These are phyloP conservation scores for Diuraphis noxia DNA, from an alignment of 1,140 invertebrate genomes.

Conservation along the genomic window DNA sequence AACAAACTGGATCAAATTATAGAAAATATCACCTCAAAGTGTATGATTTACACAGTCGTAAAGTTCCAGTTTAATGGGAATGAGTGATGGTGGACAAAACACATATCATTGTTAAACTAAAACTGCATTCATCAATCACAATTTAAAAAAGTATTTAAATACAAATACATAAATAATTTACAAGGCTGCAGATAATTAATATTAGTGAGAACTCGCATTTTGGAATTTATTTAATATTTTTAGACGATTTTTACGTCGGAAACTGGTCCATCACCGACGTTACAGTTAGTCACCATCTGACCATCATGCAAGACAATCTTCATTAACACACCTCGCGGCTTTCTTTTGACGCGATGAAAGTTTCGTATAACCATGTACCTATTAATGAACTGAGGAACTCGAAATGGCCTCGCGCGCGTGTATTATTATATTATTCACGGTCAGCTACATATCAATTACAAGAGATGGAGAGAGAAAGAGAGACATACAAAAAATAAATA, in stretches of 20 bases:
- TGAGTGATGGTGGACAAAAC: background rate
- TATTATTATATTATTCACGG: conserved; percentile 31
- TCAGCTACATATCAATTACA: conserved; percentile 45
- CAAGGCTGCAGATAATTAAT: background rate
- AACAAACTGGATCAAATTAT: background rate
- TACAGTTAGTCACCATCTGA: background rate
- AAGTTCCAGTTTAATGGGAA: background rate
- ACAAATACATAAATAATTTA: background rate
- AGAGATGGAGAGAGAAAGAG: background rate
- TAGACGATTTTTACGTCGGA: background rate
- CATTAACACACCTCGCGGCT: background rate
- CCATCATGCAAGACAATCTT: background rate
- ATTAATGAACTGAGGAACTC: background rate
- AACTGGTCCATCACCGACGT: background rate
- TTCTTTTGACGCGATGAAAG: conserved; percentile 31
- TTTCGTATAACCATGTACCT: background rate
- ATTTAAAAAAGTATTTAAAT: background rate
- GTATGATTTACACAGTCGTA: background rate
- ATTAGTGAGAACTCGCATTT: background rate
- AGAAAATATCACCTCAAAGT: background rate
- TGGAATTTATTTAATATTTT: background rate
- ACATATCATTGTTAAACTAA: background rate
- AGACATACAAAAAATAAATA: background rate
- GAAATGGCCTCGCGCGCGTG: background rate
- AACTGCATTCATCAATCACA: background rate